A percentile compares a stretch with the other conserved stretches of the same genome.
Conservation (phyloP, 2,113 vertebrate species). For the Setophaga petechia region DNA sequence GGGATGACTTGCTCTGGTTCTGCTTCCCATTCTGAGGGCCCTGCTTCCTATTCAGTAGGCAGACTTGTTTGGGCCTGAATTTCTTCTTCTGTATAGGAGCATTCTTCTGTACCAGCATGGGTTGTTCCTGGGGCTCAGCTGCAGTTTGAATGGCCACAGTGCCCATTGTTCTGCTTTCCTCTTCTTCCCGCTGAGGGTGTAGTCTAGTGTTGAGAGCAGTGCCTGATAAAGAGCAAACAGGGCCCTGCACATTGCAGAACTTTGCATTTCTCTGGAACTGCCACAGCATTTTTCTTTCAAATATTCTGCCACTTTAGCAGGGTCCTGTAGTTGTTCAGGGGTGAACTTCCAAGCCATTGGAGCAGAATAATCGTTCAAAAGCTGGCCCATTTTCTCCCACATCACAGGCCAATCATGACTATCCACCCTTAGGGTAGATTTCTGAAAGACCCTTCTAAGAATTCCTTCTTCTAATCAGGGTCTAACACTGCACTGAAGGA, state of each 20-base stretch:
- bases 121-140: not conserved
- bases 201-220: not conserved
- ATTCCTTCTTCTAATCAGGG: not conserved
- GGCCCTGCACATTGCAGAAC: not conserved
- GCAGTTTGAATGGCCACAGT: not conserved
- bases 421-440: not conserved
- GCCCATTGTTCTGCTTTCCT: not conserved
- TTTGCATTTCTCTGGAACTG: not conserved
- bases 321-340: not conserved
- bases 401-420: not conserved
- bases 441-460: not conserved
- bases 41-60: not conserved
- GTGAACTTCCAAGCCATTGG: not conserved
- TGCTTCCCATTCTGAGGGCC: not conserved
- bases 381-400: not conserved
- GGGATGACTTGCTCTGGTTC: not conserved
- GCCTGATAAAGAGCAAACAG: not conserved
- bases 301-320: not conserved
- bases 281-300: not conserved
- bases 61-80: not conserved
- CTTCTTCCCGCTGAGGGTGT: not conserved
- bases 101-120: not conserved
- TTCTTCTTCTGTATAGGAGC: not conserved
- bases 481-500: not conserved
- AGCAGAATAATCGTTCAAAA: not conserved